Evolutionary conservation across 2,113 vertebrate species (phyloP).

Genomic region (Scytalopus superciliaris): DNA sequence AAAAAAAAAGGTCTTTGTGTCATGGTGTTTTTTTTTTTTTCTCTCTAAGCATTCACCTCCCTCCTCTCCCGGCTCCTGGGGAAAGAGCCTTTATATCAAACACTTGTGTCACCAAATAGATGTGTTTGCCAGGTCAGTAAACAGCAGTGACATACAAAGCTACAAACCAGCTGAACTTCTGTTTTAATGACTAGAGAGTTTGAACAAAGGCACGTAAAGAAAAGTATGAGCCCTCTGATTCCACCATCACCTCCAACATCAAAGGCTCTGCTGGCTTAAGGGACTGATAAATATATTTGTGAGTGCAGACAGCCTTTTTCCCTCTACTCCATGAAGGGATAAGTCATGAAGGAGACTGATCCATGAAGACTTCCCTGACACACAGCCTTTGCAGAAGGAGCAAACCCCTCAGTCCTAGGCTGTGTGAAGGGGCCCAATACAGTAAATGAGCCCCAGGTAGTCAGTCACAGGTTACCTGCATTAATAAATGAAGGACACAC

Average conservation of each 20-base stretch:
- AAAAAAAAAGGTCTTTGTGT: neutral
- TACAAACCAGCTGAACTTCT: neutral
- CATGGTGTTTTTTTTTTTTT: neutral
- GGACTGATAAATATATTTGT: neutral
- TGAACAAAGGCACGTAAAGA: neutral
- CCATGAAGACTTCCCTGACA: neutral
- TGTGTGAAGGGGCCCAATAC: neutral
- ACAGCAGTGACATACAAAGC: neutral
- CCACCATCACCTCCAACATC: neutral
- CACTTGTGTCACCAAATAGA: neutral
- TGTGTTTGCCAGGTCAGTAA: neutral
- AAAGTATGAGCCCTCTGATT: neutral
- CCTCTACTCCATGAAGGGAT: neutral
- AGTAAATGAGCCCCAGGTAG: neutral
- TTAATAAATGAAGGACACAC: accelerated
- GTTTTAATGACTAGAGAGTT: neutral
- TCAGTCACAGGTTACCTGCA: neutral
- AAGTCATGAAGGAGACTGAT: neutral
- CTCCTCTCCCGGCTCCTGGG: neutral
- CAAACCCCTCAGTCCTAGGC: neutral
- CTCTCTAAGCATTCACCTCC: neutral
- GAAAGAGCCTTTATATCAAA: neutral
- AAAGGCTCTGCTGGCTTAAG: neutral
- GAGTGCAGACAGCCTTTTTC: neutral
- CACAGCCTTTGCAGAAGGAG: neutral